Evolutionary conservation across 1,140 invertebrate species (phyloP).

Genomic region (Procambarus clarkii): DNA sequence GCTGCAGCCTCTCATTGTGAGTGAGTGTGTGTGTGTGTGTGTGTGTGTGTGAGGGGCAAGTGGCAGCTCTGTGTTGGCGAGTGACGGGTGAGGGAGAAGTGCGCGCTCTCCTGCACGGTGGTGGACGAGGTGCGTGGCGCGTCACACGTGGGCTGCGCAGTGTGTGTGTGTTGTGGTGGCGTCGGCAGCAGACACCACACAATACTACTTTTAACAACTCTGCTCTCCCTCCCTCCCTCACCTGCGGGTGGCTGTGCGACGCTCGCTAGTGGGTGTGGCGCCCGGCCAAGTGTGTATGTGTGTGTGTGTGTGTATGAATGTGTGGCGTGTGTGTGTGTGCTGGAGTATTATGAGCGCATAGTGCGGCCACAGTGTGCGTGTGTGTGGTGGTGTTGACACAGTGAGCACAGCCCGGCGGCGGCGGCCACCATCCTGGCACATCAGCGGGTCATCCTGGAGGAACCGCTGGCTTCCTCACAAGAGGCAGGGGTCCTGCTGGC

Average conservation of each 20-base stretch:
- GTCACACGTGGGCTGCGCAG: slow-evolving; percentile 45
- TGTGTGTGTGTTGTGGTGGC: slow-evolving; percentile 23
- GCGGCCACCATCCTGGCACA: slow-evolving; percentile 34
- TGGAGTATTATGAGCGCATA: too few relatives aligned
- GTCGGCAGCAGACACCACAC: neutral
- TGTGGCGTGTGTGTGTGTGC: neutral
- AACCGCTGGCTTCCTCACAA: slow-evolving; percentile 37
- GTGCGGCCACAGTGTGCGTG: too few relatives aligned
- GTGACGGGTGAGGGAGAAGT: neutral
- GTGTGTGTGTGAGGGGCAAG: neutral
- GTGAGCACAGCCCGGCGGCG: neutral
- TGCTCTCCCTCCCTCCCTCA: neutral
- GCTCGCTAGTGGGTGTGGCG: slow-evolving; percentile 20
- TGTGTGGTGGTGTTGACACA: neutral
- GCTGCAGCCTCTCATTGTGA: neutral
- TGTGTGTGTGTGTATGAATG: neutral
- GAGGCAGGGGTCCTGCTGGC: slow-evolving; percentile 22
- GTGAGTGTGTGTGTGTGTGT: neutral
- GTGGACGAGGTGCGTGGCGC: slow-evolving; percentile 17
- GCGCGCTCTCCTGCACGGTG: neutral
- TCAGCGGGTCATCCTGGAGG: slow-evolving; percentile 43
- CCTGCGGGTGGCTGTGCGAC: neutral
- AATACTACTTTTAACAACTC: slow-evolving; percentile 5
- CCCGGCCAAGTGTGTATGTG: slow-evolving; percentile 17
- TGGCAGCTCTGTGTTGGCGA: neutral